Conservation (phyloP, 2,113 vertebrate species). For the Rhabdornis inornatus region DNA sequence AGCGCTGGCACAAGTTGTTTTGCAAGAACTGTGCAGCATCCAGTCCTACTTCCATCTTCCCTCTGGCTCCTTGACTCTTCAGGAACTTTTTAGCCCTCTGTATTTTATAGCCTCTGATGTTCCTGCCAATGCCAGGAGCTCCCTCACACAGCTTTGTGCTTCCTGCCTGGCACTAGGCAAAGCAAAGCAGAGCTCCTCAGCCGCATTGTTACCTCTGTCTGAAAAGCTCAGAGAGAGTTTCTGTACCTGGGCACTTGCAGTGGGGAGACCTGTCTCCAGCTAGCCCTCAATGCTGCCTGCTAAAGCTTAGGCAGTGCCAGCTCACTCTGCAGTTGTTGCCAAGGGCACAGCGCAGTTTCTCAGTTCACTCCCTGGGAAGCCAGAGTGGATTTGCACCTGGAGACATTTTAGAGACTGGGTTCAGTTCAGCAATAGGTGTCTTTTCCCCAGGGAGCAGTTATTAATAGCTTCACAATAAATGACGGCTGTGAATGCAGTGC, state of each 20-base stretch:
- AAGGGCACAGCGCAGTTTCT: background rate
- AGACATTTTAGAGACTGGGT: background rate
- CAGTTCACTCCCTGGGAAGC: background rate
- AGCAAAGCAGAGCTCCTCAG: background rate
- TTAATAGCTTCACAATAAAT: background rate
- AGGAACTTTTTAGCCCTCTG: background rate
- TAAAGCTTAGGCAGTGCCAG: background rate
- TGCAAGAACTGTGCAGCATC: background rate
- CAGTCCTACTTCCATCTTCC: background rate
- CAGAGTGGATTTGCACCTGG: background rate
- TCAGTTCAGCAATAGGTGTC: background rate
- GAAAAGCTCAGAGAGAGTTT: background rate
- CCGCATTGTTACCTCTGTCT: background rate
- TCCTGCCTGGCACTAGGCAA: background rate
- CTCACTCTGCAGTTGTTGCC: background rate
- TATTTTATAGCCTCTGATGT: background rate
- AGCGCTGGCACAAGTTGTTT: background rate
- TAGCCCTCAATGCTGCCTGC: background rate
- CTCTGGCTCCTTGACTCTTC: background rate
- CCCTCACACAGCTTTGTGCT: background rate
- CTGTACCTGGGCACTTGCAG: background rate
- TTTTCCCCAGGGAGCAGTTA: background rate
- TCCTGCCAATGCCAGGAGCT: background rate
- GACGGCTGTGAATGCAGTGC: fast-evolving
- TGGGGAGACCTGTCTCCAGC: background rate